Conservation (phyloP, 2,113 vertebrate species). For the Tinamus guttatus region DNA sequence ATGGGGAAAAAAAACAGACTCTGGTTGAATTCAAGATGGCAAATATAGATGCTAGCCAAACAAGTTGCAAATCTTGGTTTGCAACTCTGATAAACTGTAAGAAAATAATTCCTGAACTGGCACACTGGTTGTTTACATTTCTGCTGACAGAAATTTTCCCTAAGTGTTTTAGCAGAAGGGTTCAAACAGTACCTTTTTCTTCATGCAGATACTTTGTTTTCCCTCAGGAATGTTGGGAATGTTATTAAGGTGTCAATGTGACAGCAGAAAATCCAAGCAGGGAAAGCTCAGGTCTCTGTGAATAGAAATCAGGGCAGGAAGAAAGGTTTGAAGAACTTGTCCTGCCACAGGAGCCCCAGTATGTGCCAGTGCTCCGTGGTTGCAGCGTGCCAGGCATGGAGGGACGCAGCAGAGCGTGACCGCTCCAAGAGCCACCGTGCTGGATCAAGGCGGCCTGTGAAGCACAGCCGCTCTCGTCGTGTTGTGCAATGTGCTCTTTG, state of each 20-base stretch:
- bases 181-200: neutral
- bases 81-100: neutral
- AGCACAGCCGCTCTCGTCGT: rapidly evolving
- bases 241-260: neutral
- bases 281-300: neutral
- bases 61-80: neutral
- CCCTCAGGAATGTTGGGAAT: neutral
- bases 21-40: neutral
- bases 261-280: neutral
- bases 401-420: rapidly evolving
- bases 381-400: neutral
- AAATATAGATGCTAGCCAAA: neutral
- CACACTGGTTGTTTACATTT: rapidly evolving
- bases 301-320: neutral
- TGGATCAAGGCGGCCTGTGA: neutral
- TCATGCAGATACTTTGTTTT: neutral
- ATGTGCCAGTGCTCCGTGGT: rapidly evolving
- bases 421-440: rapidly evolving
- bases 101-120: neutral
- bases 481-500: rapidly evolving
- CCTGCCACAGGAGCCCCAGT: neutral
- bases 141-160: neutral
- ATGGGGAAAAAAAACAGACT: neutral
- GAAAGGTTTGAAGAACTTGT: neutral
- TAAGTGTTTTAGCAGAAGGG: neutral